Conservation (phyloP, 2,797 vertebrate genomes). For the Sylvilagus floridanus region DNA sequence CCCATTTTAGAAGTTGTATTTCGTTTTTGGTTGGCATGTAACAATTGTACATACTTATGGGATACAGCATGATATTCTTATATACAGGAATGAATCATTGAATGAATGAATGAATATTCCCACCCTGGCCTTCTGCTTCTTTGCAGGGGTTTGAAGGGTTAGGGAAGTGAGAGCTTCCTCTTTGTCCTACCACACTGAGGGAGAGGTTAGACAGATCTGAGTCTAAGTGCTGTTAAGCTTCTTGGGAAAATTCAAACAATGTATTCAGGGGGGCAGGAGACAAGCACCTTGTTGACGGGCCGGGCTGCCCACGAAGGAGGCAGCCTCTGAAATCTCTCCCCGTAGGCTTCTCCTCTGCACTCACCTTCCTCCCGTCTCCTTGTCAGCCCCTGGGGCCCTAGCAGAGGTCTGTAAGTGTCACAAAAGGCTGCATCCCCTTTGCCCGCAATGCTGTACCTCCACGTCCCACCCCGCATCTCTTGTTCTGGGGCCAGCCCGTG, state of each 20-base stretch:
- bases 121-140: fast-evolving
- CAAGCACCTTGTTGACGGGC: fast-evolving
- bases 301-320: fast-evolving
- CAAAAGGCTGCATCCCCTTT: fast-evolving
- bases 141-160: background rate
- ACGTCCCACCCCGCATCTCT: fast-evolving
- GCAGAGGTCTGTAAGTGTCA: background rate
- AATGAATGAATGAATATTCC: background rate
- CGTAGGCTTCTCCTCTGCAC: fast-evolving
- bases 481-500: too few relatives aligned
- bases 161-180: background rate
- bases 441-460: too few relatives aligned
- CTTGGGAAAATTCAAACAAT: background rate
- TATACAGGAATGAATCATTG: too few relatives aligned
- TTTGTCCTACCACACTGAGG: background rate
- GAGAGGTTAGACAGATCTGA: background rate
- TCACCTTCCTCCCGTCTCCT: background rate
- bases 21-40: background rate
- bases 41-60: too few relatives aligned
- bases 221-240: background rate
- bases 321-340: fast-evolving
- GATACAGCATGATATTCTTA: background rate
- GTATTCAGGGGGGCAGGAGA: background rate
- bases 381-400: too few relatives aligned
- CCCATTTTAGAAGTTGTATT: background rate